These are phyloP conservation scores for Notocelia uddmanniana DNA, from an alignment of 2,888 invertebrate genomes.

Conservation along the genomic window DNA sequence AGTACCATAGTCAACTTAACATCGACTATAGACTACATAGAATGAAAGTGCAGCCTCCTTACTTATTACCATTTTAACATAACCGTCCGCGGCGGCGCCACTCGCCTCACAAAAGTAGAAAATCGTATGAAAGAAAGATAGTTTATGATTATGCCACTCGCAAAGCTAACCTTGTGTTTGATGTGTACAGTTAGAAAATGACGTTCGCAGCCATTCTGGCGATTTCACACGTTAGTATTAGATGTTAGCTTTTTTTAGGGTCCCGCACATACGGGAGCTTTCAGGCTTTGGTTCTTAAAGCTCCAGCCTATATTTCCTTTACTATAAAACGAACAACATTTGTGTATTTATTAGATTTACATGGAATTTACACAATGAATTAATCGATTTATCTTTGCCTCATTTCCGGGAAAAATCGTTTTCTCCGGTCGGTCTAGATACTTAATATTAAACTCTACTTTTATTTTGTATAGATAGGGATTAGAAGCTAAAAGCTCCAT, in stretches of 20 bases:
- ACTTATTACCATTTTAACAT: slow-evolving; percentile 13
- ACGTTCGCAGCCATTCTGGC: slow-evolving; percentile 61
- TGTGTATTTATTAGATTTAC: too few relatives aligned
- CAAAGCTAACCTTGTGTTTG: slow-evolving; percentile 48
- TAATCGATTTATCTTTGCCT: too few relatives aligned
- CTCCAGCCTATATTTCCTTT: neutral
- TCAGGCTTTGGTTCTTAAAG: neutral
- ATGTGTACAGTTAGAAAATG: slow-evolving; percentile 75
- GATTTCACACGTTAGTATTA: slow-evolving; percentile 79
- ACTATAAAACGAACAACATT: too few relatives aligned
- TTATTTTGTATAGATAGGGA: too few relatives aligned
- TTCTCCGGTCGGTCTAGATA: too few relatives aligned
- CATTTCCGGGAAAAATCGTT: too few relatives aligned
- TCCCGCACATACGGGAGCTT: slow-evolving; percentile 33
- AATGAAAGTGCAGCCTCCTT: slow-evolving; percentile 44
- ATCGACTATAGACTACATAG: slow-evolving; percentile 28
- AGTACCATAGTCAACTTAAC: slow-evolving; percentile 37
- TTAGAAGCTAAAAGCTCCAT: too few relatives aligned
- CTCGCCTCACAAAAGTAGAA: neutral
- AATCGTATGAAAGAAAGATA: neutral
- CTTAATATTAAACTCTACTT: too few relatives aligned
- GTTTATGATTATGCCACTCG: slow-evolving; percentile 3
- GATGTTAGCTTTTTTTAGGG: slow-evolving; percentile 60
- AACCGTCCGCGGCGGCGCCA: slow-evolving; percentile 21
- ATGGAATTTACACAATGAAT: too few relatives aligned